These are phyloP conservation scores for Cliona cf. orientalis DNA, from an alignment of 37 sponge, comb jelly and placozoan genomes.

Conservation along the genomic window DNA sequence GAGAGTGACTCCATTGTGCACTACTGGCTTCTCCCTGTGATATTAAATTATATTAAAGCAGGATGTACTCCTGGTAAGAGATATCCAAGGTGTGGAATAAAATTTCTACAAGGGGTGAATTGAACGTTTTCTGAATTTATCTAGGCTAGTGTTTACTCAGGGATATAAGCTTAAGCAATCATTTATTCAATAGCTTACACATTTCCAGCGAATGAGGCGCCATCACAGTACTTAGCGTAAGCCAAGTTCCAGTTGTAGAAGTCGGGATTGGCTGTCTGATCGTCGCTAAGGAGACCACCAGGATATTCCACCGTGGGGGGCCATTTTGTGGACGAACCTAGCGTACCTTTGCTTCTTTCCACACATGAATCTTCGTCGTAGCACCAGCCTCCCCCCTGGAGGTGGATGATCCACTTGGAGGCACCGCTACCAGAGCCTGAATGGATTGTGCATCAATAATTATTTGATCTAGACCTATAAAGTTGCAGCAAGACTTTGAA, in stretches of 20 bases:
- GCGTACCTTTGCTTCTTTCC: slow-evolving; percentile 51
- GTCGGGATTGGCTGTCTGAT: slow-evolving; percentile 57
- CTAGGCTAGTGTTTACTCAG: too few relatives aligned
- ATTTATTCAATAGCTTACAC: slow-evolving; percentile 63
- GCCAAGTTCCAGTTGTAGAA: slow-evolving; percentile 77
- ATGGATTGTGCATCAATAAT: too few relatives aligned
- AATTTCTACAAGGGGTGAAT: too few relatives aligned
- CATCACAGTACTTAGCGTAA: slow-evolving; percentile 82
- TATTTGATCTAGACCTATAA: too few relatives aligned
- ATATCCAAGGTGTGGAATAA: too few relatives aligned
- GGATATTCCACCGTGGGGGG: not conserved
- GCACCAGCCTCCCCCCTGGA: slow-evolving; percentile 88
- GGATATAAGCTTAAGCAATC: too few relatives aligned
- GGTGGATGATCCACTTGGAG: slow-evolving; percentile 77
- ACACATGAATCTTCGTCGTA: slow-evolving; percentile 48
- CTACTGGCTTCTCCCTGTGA: too few relatives aligned
- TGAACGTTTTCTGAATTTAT: too few relatives aligned
- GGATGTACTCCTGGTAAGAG: too few relatives aligned
- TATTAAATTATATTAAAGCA: too few relatives aligned
- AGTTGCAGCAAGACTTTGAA: too few relatives aligned
- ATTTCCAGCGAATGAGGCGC: slow-evolving; percentile 79
- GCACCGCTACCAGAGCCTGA: slow-evolving; percentile 21
- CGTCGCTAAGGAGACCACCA: slow-evolving; percentile 52
- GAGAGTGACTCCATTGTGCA: not conserved
- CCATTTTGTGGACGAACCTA: slow-evolving; percentile 78